Conservation (phyloP, 2,797 vertebrate genomes). For the Takifugu ocellatus region DNA sequence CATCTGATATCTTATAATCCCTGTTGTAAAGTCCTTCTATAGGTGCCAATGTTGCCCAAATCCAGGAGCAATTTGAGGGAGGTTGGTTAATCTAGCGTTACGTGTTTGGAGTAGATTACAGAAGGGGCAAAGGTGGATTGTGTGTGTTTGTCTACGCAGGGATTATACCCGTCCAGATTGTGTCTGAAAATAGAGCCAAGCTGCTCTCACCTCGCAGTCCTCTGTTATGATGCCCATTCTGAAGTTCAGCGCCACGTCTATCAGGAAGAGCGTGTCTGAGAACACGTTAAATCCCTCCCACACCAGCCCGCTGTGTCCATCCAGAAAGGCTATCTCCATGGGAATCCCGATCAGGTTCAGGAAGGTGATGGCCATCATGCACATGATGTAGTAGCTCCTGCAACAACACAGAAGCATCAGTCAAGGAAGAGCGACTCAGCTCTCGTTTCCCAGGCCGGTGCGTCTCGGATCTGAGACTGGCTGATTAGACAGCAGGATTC, state of each 20-base stretch:
- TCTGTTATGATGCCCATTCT: slow-evolving; percentile 78
- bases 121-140: slow-evolving; percentile 55
- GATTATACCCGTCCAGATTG: slow-evolving; percentile 65
- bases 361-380: slow-evolving; percentile 79
- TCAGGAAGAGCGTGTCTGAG: slow-evolving; percentile 78
- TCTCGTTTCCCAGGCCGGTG: slow-evolving; percentile 3
- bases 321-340: slow-evolving; percentile 80
- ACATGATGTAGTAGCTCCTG: slow-evolving; percentile 81
- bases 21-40: slow-evolving; percentile 55
- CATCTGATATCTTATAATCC: slow-evolving; percentile 44
- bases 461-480: neutral
- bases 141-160: slow-evolving; percentile 39
- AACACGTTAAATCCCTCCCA: slow-evolving; percentile 81
- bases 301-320: slow-evolving; percentile 65
- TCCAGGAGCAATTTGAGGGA: slow-evolving; percentile 17
- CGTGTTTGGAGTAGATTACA: slow-evolving; percentile 64
- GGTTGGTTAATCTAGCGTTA: slow-evolving; percentile 60
- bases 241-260: slow-evolving; percentile 79
- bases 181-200: slow-evolving; percentile 54
- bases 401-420: slow-evolving; percentile 8
- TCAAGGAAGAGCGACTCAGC: neutral
- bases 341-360: slow-evolving; percentile 80
- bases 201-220: slow-evolving; percentile 73
- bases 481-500: slow-evolving; percentile 32
- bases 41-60: slow-evolving; percentile 46